These are phyloP conservation scores for Pterocles orientalis DNA, from an alignment of 2,113 vertebrate genomes.

Conservation along the genomic window DNA sequence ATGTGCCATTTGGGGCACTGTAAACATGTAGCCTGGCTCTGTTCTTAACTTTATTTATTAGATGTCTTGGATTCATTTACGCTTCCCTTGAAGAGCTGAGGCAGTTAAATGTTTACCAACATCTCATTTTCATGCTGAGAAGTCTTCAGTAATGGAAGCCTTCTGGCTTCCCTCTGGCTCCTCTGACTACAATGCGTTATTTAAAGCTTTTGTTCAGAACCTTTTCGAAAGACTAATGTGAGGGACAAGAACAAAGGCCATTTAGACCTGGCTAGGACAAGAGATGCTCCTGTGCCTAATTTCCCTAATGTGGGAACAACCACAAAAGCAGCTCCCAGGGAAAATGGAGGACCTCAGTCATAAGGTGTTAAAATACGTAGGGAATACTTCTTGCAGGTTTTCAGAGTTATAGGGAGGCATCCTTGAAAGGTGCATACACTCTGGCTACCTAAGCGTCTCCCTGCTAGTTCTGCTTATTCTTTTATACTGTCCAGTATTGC, in stretches of 20 bases:
- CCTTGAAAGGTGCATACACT: not conserved
- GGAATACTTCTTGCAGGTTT: not conserved
- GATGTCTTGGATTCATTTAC: not conserved
- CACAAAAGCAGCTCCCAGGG: not conserved
- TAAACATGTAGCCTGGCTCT: not conserved
- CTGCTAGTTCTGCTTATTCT: not conserved
- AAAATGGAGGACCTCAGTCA: not conserved
- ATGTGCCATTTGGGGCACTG: not conserved
- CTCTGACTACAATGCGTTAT: not conserved
- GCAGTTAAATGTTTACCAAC: not conserved
- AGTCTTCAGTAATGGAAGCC: not conserved
- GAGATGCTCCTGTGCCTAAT: not conserved
- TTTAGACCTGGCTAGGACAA: not conserved
- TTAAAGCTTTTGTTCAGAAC: not conserved
- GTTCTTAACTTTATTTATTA: not conserved
- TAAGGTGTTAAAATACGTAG: not conserved
- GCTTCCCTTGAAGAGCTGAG: not conserved
- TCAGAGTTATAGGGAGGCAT: not conserved
- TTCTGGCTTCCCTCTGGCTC: not conserved
- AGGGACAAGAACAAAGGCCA: not conserved
- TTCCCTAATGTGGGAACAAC: not conserved
- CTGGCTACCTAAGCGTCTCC: not conserved
- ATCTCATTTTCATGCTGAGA: too few species aligned
- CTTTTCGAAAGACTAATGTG: not conserved
- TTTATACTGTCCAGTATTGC: not conserved